phyloP scores from a whole-genome alignment of 2,888 invertebrate genomes.

The Agapetus fuscipes region DNA sequence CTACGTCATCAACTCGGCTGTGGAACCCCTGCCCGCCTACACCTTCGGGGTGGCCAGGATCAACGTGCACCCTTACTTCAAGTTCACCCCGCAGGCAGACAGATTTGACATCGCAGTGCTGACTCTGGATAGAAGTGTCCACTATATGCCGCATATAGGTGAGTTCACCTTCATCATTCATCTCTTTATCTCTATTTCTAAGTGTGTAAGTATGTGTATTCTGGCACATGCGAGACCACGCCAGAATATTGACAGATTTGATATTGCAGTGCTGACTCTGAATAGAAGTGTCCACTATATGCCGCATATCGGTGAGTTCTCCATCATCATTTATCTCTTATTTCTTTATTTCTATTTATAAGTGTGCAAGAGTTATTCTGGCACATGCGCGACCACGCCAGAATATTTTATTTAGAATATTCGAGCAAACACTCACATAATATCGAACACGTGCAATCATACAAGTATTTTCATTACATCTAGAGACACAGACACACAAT shows the following conservation, averaged over 20 bases:
- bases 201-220: too few relatives aligned
- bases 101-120: constrained; percentile 87
- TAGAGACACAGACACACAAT: too few relatives aligned
- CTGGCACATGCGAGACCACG: too few relatives aligned
- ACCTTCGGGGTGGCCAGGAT: constrained; percentile 88
- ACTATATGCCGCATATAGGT: constrained; percentile 81
- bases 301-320: constrained; percentile 64
- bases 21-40: constrained; percentile 83
- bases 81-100: constrained; percentile 88
- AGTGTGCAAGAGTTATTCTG: too few relatives aligned
- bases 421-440: too few relatives aligned
- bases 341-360: too few relatives aligned
- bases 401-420: too few relatives aligned
- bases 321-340: too few relatives aligned
- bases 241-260: constrained; percentile 85
- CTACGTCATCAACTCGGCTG: constrained; percentile 89
- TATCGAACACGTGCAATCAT: too few relatives aligned
- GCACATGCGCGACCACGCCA: too few relatives aligned
- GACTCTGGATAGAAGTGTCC: constrained; percentile 78
- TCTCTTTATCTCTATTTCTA: too few relatives aligned
- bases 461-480: too few relatives aligned
- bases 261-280: constrained; percentile 80
- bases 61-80: constrained; percentile 83
- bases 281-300: constrained; percentile 85
- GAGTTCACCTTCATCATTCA: constrained; percentile 24